These are phyloP conservation scores for Mythimna vitellina DNA, from an alignment of 2,888 invertebrate genomes.

Conservation along the genomic window DNA sequence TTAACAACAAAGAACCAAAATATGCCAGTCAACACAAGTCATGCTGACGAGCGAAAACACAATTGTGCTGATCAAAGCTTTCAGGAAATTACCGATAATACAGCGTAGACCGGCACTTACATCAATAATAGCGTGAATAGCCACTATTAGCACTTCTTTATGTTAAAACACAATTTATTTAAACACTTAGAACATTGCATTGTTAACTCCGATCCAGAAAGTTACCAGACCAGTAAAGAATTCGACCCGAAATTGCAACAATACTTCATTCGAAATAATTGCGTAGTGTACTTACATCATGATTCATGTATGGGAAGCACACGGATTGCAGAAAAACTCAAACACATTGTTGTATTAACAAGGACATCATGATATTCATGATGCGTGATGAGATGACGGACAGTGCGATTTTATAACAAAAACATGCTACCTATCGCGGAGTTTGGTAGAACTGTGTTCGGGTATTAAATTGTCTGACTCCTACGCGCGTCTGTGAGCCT, in stretches of 20 bases:
- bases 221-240: slow-evolving; percentile 57
- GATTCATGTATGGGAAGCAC: slow-evolving; percentile 41
- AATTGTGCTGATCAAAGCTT: slow-evolving; percentile 46
- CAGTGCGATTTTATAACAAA: slow-evolving; percentile 67
- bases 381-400: slow-evolving; percentile 45
- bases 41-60: slow-evolving; percentile 52
- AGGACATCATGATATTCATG: slow-evolving; percentile 47
- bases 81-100: slow-evolving; percentile 61
- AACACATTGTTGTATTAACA: slow-evolving; percentile 41
- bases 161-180: slow-evolving; percentile 16
- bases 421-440: slow-evolving; percentile 72
- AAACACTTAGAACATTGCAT: slow-evolving; percentile 39
- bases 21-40: slow-evolving; percentile 53
- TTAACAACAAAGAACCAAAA: slow-evolving; percentile 42
- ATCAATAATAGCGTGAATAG: slow-evolving; percentile 28
- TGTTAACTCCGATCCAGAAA: slow-evolving; percentile 46
- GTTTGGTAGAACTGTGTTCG: slow-evolving; percentile 63
- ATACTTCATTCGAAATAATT: slow-evolving; percentile 35
- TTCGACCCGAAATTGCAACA: slow-evolving; percentile 48
- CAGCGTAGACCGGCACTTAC: slow-evolving; percentile 38
- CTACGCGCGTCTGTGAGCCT: slow-evolving; percentile 73
- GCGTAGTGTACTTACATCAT: slow-evolving; percentile 57
- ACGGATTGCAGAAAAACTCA: slow-evolving; percentile 35
- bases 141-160: slow-evolving; percentile 34
- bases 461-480: slow-evolving; percentile 68